Evolutionary conservation across 1,140 invertebrate genomes (phyloP).

Genomic region (Oedothorax gibbosus): DNA sequence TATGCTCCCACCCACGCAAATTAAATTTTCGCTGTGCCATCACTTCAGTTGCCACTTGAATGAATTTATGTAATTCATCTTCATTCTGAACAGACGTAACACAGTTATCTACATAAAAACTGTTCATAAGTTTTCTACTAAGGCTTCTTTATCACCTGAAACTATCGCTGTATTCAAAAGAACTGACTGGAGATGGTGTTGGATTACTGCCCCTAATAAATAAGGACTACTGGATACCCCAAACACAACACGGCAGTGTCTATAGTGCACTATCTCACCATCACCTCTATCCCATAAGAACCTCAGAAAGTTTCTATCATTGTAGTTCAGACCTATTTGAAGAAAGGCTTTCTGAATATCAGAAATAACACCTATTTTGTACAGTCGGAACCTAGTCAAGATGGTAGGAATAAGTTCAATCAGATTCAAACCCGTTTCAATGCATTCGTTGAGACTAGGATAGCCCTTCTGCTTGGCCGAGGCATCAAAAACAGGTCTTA

Average conservation of each 20-base stretch:
- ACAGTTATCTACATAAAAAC: conserved; percentile 38
- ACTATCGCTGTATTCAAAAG: no score
- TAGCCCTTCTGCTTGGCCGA: not conserved
- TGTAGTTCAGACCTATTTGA: not conserved
- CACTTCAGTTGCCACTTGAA: conserved; percentile 2
- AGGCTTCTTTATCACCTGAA: no score
- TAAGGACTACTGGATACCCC: no score
- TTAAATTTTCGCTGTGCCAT: conserved; percentile 34
- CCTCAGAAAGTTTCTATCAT: not conserved
- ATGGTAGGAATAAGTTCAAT: not conserved
- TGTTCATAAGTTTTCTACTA: no score
- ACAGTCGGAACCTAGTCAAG: not conserved
- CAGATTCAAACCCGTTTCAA: not conserved
- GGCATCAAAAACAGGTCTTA: conserved; percentile 39
- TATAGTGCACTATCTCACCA: no score
- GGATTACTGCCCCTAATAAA: no score
- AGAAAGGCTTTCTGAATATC: not conserved
- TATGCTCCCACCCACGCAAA: conserved; percentile 26
- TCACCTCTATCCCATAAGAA: not conserved
- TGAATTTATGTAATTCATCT: conserved; percentile 13
- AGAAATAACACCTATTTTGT: not conserved
- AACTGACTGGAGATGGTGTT: no score
- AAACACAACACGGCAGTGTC: no score
- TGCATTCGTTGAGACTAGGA: not conserved
- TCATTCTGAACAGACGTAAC: conserved; percentile 16